A percentile compares a stretch with the other conserved stretches of the same genome.
These are phyloP conservation scores for Gopherus flavomarginatus DNA, from an alignment of 2,113 vertebrate species.

Conservation along the genomic window DNA sequence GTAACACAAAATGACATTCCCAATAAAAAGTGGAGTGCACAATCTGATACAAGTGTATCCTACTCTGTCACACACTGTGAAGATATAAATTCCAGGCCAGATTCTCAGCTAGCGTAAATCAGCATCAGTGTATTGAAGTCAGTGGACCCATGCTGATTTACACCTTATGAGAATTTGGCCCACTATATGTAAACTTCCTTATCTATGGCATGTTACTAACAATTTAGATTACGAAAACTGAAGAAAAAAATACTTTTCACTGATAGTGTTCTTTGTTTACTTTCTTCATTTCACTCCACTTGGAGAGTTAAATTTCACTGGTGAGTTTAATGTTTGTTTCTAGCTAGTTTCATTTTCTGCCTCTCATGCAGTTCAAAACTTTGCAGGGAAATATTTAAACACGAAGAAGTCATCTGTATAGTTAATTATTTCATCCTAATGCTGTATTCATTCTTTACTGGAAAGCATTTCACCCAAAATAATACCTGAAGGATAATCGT, in stretches of 20 bases:
- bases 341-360: background rate
- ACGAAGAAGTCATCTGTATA: constrained; percentile 1
- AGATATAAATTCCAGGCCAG: background rate
- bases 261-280: background rate
- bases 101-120: background rate
- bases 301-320: background rate
- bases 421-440: constrained; percentile 5
- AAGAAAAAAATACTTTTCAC: background rate
- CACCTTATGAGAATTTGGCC: background rate
- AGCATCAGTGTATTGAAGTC: background rate
- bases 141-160: background rate
- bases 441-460: constrained; percentile 30
- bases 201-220: background rate
- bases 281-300: too few relatives aligned
- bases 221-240: background rate
- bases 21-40: background rate
- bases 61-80: background rate
- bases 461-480: background rate
- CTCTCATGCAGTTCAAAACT: background rate
- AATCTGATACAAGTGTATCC: background rate
- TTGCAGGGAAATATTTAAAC: constrained; percentile 13
- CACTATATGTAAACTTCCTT: background rate
- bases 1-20: background rate
- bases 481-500: constrained; percentile 22
- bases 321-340: background rate